Percentiles rank a stretch among this genome's conserved stretches.
Evolutionary conservation across 2,113 vertebrate species (phyloP).

Genomic region (Cottus gobio): DNA sequence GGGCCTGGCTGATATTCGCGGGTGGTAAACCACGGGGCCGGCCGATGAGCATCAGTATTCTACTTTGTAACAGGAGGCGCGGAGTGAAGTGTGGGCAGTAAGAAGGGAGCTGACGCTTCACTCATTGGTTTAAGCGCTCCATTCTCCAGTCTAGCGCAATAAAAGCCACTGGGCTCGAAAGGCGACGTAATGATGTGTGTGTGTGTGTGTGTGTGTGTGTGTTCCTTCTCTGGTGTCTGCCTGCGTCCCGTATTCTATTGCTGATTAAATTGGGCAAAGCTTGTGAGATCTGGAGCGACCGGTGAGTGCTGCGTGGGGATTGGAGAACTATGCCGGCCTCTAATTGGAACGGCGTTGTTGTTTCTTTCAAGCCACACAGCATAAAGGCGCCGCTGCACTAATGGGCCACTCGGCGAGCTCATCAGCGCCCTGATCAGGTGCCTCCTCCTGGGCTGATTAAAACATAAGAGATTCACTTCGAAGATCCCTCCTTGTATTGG

Average conservation of each 20-base stretch:
- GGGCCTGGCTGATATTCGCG: conserved; percentile 35
- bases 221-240: conserved; percentile 10
- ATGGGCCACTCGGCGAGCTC: conserved; percentile 54
- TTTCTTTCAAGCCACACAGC: conserved; percentile 71
- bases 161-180: conserved; percentile 63
- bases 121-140: conserved; percentile 65
- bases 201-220: conserved; percentile 35
- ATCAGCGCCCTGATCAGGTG: conserved; percentile 77
- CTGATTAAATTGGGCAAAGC: conserved; percentile 69
- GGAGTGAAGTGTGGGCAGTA: conserved; percentile 49
- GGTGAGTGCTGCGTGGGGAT: conserved; percentile 57
- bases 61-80: conserved; percentile 60
- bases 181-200: conserved; percentile 61
- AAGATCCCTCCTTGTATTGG: conserved; percentile 41
- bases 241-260: conserved; percentile 27
- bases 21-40: conserved; percentile 45
- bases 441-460: conserved; percentile 60
- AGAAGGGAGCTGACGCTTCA: conserved; percentile 43
- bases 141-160: conserved; percentile 52
- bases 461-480: conserved; percentile 50
- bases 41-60: conserved; percentile 39
- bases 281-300: conserved; percentile 51
- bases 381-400: conserved; percentile 62
- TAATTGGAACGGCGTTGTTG: conserved; percentile 71
- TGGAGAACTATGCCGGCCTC: conserved; percentile 45